Conservation (phyloP, 2,888 invertebrate genomes). For the Baccha elongata region DNA sequence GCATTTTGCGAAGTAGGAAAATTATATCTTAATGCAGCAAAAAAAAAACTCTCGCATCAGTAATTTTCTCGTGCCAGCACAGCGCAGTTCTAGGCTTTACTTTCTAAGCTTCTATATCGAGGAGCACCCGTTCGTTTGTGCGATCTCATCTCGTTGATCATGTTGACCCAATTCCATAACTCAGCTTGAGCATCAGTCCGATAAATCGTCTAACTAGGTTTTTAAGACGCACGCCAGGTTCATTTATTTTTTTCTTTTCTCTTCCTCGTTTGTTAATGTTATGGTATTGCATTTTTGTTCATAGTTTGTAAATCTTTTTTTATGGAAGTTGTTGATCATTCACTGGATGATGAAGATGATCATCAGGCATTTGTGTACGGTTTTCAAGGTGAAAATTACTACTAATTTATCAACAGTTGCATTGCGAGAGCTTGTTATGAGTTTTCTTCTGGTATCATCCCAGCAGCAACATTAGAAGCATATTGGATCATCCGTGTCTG, state of each 20-base stretch:
- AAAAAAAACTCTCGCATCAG: conserved; percentile 49
- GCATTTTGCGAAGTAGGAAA: conserved; percentile 41
- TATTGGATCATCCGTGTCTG: background rate
- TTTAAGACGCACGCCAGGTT: conserved; percentile 64
- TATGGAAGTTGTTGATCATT: conserved; percentile 37
- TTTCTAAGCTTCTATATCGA: conserved; percentile 45
- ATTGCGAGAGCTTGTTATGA: background rate
- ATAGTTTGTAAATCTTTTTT: conserved; percentile 18
- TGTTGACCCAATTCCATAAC: conserved; percentile 62
- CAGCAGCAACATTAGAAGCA: background rate
- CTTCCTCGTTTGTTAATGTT: conserved; percentile 8
- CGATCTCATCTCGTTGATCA: conserved; percentile 49
- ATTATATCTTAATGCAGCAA: conserved; percentile 19
- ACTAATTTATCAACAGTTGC: conserved; percentile 43
- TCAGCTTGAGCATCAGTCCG: conserved; percentile 26
- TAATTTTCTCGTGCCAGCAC: conserved; percentile 50
- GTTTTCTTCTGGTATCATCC: background rate
- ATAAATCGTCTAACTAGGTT: conserved; percentile 67
- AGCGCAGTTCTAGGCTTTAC: conserved; percentile 49
- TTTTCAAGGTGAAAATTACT: conserved; percentile 60
- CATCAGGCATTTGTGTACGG: conserved; percentile 28
- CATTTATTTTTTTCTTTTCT: no score
- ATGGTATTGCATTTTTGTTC: conserved; percentile 11
- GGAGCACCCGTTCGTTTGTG: conserved; percentile 34
- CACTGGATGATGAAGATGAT: conserved; percentile 33